Evolutionary conservation across 92 coral and sea anemone genomes (phyloP), one percentile per base, ranked within the genome.

Genomic region (Meandrina meandrites): DNA sequence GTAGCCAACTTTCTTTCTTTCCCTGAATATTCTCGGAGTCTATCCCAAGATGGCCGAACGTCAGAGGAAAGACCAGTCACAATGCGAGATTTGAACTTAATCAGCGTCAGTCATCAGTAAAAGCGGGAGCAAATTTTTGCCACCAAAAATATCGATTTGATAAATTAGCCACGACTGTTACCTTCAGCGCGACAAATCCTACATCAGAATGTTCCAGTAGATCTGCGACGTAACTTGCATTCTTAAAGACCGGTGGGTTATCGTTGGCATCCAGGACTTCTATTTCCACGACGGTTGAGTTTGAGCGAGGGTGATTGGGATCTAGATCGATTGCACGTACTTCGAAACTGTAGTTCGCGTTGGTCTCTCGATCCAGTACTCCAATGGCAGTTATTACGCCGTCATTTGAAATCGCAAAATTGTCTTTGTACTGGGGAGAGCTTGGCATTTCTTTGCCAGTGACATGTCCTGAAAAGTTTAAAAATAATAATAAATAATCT

Each of bases 251-350:
- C 11, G 99, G 99, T 2, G 95, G 90, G 79, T 96, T 96, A 77
- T 96, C 96, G 64, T 96, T 96, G 12, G 89, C 81, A 86, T 96
- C 99, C 90, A 90, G 84, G 83, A 96, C 91, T 36, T 80, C 93
- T 40, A 96, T 91, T 88, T 84, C 87, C n/a, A 96, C 99, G 34
- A 91, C 88, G 87, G 98, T 89, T 50, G 92, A 73, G 81, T 91
- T 94, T 13, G 84, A 85, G 72, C 98, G 94, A 7, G 98, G 98
- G 47, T 80, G 78, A 47, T 88, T 86, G 78, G 94, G 91, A 79
- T 94, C 99, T 40, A 89, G 79, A 78, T 96, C 99, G 34, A 90
- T 90, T 0, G 99, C 99, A 58, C 76, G 90, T 5, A 96, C 95
- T 32, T 90, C 95, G 15, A 96, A 73, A n/a, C 91, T 86, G 79